Percentiles rank a stretch among this genome's conserved stretches.
phyloP scores from a whole-genome alignment of 1,140 invertebrate genomes.

The Orussus abietinus region DNA sequence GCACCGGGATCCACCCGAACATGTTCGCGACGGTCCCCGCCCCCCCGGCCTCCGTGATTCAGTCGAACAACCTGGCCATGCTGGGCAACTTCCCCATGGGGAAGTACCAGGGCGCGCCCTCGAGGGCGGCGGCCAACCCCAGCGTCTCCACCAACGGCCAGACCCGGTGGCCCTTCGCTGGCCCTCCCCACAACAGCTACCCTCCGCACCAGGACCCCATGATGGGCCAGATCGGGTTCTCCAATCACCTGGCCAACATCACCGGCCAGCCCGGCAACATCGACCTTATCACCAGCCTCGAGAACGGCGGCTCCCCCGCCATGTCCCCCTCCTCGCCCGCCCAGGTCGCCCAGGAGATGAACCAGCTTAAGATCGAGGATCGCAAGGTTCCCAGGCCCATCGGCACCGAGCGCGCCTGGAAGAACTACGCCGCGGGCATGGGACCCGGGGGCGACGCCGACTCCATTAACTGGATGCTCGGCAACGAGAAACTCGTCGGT shows the following conservation, averaged over 20 bases:
- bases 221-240: conserved; percentile 41
- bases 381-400: conserved; percentile 72
- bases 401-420: conserved; percentile 72
- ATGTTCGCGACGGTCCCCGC: conserved; percentile 43
- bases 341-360: conserved; percentile 40
- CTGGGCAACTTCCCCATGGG: conserved; percentile 38
- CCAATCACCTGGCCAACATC: conserved; percentile 44
- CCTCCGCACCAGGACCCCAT: conserved; percentile 44
- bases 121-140: conserved; percentile 20
- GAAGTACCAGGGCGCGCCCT: conserved; percentile 43
- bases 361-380: conserved; percentile 57
- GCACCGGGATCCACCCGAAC: conserved; percentile 39
- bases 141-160: conserved; percentile 33
- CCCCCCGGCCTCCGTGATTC: conserved; percentile 48
- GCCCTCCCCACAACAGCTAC: conserved; percentile 38
- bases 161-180: conserved; percentile 40
- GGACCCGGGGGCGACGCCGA: conserved; percentile 49
- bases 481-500: conserved; percentile 50
- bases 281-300: conserved; percentile 52
- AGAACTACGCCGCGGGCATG: conserved; percentile 48
- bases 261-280: conserved; percentile 50
- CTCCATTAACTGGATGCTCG: conserved; percentile 59
- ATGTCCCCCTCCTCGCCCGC: conserved; percentile 58
- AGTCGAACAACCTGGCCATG: conserved; percentile 46
- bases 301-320: conserved; percentile 60